Evolutionary conservation across 2,888 invertebrate genomes (phyloP), one percentile per base, ranked within the genome.

Genomic region (Xestia xanthographa): DNA sequence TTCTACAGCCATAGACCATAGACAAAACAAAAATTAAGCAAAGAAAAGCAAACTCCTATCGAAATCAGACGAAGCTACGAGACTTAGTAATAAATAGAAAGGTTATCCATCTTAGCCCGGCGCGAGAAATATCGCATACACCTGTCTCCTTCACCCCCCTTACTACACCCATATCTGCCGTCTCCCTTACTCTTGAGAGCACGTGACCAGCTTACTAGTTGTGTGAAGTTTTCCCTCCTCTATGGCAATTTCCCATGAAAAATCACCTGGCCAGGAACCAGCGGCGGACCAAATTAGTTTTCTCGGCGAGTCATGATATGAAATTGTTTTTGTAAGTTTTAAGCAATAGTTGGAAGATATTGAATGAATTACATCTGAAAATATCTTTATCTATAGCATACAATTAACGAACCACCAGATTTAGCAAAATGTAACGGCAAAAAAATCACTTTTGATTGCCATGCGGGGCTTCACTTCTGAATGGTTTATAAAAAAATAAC

Each of bases 161-260:
- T 74, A 41, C 8, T 26, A 41, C 0, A 26, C 17, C 68, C 26
- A 67, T 73, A 74, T 85, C 77, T 69, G 17, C 77, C 66, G 8
- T 91, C 89, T 86, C 91, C 29, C 85, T 93, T 90, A 26, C 88
- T 70, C 91, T 72, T 71, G 48, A 75, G 79, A 76, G 83, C 89
- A 95, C 95, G 95, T 95, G 95, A 95, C 93, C 87, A 72, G 95
- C 81, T 84, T 95, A 93, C 94, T 92, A 94, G 93, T 91, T 79
- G 84, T 83, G 67, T 78, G 77, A 90, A 92, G 92, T 92, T 93
- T 92, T 92, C 92, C 93, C 90, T 91, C 90, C 89, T 93, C 93
- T 93, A 94, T 93, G 91, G 92, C 91, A 92, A 91, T 93, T 93
- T 92, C 85, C 91, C 91, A 91, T 95, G 95, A 95, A 95, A 95